Percentiles rank a stretch among this genome's conserved stretches.
These are phyloP conservation scores for Cosmopolites sordidus DNA, from an alignment of 2,888 invertebrate genomes.

Conservation along the genomic window DNA sequence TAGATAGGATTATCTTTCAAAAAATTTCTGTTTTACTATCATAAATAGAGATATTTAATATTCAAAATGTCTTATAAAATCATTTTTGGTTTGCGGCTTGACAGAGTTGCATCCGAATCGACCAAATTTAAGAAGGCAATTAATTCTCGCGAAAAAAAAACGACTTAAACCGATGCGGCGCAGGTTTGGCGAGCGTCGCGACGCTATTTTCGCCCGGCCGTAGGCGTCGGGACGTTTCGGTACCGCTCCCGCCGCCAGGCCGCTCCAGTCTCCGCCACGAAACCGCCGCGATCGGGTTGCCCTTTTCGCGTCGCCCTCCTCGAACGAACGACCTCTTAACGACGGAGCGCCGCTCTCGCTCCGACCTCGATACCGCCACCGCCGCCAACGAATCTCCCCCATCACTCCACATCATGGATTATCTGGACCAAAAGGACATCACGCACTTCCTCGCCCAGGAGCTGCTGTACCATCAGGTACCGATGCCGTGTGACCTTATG, in stretches of 20 bases:
- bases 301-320: slow-evolving; percentile 31
- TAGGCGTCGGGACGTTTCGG: background rate
- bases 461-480: slow-evolving; percentile 71
- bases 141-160: too few species aligned
- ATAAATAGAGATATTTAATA: too few species aligned
- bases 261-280: slow-evolving; percentile 39
- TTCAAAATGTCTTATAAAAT: too few species aligned
- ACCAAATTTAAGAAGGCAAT: too few species aligned
- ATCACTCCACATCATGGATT: slow-evolving; percentile 38
- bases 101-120: too few species aligned
- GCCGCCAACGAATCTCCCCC: too few species aligned
- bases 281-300: slow-evolving; percentile 42
- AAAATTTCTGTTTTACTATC: too few species aligned
- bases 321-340: slow-evolving; percentile 43
- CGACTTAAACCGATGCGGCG: too few species aligned
- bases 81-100: too few species aligned
- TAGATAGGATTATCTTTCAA: too few species aligned
- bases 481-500: background rate
- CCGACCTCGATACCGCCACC: too few species aligned
- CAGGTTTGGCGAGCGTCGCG: too few species aligned
- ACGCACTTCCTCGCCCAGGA: slow-evolving; percentile 80
- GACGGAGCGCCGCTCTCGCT: background rate
- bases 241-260: background rate
- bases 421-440: slow-evolving; percentile 78
- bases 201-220: background rate